A percentile compares a stretch with the other conserved stretches of the same genome.
Conservation (phyloP, 2,797 vertebrate species). For the Sebastes elongatus region DNA sequence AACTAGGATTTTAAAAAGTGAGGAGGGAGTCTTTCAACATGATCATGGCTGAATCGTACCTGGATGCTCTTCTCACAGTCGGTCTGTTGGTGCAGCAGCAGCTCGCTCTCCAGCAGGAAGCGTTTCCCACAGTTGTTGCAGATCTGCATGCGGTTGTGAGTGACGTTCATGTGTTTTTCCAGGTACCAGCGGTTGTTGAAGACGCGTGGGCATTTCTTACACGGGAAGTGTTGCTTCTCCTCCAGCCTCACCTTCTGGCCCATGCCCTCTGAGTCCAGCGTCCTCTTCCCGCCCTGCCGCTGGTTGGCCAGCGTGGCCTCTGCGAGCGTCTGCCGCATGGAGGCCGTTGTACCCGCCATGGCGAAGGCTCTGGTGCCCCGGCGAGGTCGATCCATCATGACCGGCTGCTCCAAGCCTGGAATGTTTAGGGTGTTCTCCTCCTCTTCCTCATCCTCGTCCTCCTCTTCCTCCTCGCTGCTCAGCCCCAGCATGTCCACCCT, state of each 20-base stretch:
- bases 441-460: conserved; percentile 78
- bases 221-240: conserved; percentile 94
- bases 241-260: conserved; percentile 95
- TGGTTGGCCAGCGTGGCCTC: conserved; percentile 76
- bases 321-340: conserved; percentile 71
- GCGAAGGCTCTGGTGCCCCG: conserved; percentile 72
- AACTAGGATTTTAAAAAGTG: not conserved
- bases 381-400: conserved; percentile 70
- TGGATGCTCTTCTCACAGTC: conserved; percentile 99
- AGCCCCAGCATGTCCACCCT: conserved; percentile 59
- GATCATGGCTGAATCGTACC: conserved; percentile 71
- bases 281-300: conserved; percentile 78
- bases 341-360: conserved; percentile 70
- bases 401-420: conserved; percentile 71
- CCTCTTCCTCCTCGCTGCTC: conserved; percentile 77
- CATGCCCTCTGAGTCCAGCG: conserved; percentile 80
- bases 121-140: conserved; percentile 96
- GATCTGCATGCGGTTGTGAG: conserved; percentile 98
- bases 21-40: not conserved
- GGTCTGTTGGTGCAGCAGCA: conserved; percentile 95
- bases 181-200: conserved; percentile 99
- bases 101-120: conserved; percentile 95
- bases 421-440: conserved; percentile 81
- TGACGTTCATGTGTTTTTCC: conserved; percentile 99
- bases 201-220: conserved; percentile 94